A percentile compares a stretch with the other conserved stretches of the same genome.
Conservation (phyloP, 2,113 vertebrate genomes). For the Rattus rattus region DNA sequence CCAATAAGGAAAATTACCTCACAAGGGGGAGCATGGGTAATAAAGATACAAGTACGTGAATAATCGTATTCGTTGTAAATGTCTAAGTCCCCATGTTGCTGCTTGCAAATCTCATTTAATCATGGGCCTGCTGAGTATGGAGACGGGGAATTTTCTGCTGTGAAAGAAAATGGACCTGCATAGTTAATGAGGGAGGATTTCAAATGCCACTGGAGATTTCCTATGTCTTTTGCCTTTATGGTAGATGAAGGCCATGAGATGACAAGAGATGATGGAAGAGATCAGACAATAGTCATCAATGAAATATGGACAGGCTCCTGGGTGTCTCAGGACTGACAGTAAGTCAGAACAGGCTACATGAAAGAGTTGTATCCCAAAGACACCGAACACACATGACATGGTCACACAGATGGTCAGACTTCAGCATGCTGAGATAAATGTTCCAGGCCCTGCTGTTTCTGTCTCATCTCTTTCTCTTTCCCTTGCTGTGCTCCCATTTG, state of each 20-base stretch:
- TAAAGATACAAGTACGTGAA: conserved; percentile 67
- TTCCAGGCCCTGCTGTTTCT: background rate
- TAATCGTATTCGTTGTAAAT: conserved; percentile 61
- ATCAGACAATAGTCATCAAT: background rate
- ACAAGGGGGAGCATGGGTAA: conserved; percentile 62
- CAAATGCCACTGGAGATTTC: background rate
- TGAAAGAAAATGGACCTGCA: background rate
- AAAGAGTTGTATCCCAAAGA: background rate
- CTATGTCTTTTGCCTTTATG: background rate
- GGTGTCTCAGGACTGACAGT: background rate
- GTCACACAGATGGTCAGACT: background rate
- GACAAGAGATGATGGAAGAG: background rate
- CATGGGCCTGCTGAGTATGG: background rate
- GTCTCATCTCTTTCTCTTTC: background rate
- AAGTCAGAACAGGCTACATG: background rate
- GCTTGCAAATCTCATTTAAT: conserved; percentile 71
- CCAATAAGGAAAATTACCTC: conserved; percentile 78
- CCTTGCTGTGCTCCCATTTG: background rate
- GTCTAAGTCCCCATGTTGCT: conserved; percentile 41
- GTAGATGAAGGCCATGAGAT: background rate
- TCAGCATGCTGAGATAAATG: background rate
- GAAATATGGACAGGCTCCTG: background rate
- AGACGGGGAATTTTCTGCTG: background rate
- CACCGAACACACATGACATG: background rate
- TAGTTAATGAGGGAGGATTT: background rate